phyloP scores from a whole-genome alignment of 2,113 vertebrate genomes.

The Crotalus tigris region DNA sequence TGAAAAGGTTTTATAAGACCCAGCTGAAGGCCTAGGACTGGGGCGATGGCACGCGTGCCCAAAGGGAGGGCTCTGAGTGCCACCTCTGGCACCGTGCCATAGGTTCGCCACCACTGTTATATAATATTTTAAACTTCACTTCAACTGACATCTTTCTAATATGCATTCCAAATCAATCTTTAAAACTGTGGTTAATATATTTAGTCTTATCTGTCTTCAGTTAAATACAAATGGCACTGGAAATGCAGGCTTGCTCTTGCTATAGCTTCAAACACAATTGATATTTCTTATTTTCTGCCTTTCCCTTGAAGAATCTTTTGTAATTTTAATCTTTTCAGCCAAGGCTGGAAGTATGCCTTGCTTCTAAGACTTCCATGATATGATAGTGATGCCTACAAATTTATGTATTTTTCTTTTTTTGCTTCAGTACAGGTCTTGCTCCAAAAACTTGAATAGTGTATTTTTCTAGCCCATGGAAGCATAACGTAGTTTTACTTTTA shows the following conservation, averaged over 20 bases:
- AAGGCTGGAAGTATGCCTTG: background rate
- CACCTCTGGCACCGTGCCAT: no score
- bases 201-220: background rate
- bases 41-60: no score
- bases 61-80: no score
- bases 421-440: background rate
- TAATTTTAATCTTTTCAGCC: constrained; percentile 13
- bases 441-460: background rate
- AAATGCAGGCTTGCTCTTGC: background rate
- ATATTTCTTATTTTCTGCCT: constrained; percentile 13
- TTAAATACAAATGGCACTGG: background rate
- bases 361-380: background rate
- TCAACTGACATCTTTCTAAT: background rate
- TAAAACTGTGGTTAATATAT: background rate
- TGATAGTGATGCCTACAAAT: background rate
- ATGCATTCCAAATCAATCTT: background rate
- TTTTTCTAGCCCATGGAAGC: background rate
- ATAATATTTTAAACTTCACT: background rate
- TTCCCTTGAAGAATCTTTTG: constrained; percentile 6
- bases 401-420: background rate
- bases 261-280: constrained; percentile 5
- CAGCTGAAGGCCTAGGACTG: no score
- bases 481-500: background rate
- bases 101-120: no score
- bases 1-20: no score